These are phyloP conservation scores for Rhinoptilus africanus DNA, from an alignment of 2,113 vertebrate species.

Conservation along the genomic window DNA sequence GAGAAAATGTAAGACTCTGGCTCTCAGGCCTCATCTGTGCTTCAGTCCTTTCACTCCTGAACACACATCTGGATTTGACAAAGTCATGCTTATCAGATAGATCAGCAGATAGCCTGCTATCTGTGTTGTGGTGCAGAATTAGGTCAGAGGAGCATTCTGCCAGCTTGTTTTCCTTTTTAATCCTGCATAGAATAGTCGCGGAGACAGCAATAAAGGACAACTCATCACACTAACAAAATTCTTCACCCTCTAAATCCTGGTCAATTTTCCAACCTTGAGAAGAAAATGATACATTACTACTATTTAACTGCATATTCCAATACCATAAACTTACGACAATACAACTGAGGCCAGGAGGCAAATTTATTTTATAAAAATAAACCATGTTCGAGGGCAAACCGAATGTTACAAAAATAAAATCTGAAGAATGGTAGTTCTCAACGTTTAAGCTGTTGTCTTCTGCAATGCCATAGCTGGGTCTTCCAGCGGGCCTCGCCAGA, in stretches of 20 bases:
- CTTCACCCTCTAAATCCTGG: background rate
- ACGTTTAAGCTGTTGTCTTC: background rate
- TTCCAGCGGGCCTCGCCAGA: background rate
- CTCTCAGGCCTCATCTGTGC: background rate
- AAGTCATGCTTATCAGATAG: background rate
- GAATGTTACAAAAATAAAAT: background rate
- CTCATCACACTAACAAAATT: background rate
- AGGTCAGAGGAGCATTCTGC: background rate
- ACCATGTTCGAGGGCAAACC: background rate
- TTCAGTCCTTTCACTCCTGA: background rate
- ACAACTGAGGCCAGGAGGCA: background rate
- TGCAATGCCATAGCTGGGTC: background rate
- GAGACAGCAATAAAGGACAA: background rate
- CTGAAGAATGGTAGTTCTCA: background rate
- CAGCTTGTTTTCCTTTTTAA: background rate
- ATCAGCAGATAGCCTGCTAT: slow-evolving; percentile 21
- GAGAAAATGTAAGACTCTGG: background rate
- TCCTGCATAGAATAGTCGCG: background rate
- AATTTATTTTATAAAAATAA: slow-evolving; percentile 23
- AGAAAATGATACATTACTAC: background rate
- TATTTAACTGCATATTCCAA: background rate
- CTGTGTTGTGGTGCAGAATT: background rate
- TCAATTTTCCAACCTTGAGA: background rate
- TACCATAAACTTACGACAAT: background rate
- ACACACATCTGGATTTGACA: background rate